phyloP scores from a whole-genome alignment of 1,140 invertebrate genomes.

The Meteorus sp. region DNA sequence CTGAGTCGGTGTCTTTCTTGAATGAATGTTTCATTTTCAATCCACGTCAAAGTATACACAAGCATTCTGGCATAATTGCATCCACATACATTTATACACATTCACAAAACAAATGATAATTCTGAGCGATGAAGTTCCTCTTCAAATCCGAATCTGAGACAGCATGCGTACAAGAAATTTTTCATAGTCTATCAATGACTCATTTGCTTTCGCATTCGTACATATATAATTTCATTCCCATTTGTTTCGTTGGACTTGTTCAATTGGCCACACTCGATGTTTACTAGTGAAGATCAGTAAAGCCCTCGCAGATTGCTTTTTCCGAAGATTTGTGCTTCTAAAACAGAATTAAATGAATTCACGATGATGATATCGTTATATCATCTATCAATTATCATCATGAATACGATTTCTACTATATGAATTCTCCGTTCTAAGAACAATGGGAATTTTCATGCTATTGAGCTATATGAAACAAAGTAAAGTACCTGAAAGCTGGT shows the following conservation, averaged over 20 bases:
- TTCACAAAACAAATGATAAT: conserved; percentile 31
- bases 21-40: too few relatives aligned
- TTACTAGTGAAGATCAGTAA: conserved; percentile 53
- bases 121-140: conserved; percentile 45
- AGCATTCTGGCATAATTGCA: too few relatives aligned
- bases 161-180: conserved; percentile 10
- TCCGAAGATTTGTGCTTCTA: conserved; percentile 56
- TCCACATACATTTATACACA: not conserved
- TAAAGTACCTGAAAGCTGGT: too few relatives aligned
- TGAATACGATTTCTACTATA: too few relatives aligned
- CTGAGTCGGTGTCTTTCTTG: too few relatives aligned
- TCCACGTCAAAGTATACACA: too few relatives aligned
- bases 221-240: not conserved
- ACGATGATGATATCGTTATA: conserved; percentile 11
- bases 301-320: conserved; percentile 56
- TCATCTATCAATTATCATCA: not conserved
- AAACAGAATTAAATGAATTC: conserved; percentile 43
- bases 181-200: not conserved
- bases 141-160: conserved; percentile 15
- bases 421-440: too few relatives aligned
- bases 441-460: too few relatives aligned
- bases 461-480: too few relatives aligned
- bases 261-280: not conserved
- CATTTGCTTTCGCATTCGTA: not conserved
- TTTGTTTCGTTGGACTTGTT: not conserved